Evolutionary conservation across 2,797 vertebrate genomes (phyloP).

Genomic region (Thunnus albacares): DNA sequence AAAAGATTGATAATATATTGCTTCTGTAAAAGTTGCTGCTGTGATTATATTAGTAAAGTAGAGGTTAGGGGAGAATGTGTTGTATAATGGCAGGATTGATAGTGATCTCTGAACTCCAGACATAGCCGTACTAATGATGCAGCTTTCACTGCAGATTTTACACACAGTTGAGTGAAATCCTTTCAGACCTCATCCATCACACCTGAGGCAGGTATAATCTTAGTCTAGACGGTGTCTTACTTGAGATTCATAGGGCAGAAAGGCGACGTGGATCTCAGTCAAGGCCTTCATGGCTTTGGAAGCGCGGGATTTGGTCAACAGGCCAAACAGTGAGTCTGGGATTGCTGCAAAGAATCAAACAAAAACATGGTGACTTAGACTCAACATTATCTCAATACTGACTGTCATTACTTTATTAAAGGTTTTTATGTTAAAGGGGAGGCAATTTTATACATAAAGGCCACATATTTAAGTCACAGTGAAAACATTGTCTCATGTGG

Average conservation of each 20-base stretch:
- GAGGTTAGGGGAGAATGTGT: too few species aligned
- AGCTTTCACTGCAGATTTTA: neutral
- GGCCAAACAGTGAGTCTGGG: constrained; percentile 93
- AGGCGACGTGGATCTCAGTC: constrained; percentile 98
- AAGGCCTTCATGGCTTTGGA: constrained; percentile 98
- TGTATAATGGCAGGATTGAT: too few species aligned
- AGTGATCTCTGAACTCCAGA: neutral
- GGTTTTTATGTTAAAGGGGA: neutral
- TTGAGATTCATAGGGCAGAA: constrained; percentile 98
- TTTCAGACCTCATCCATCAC: neutral
- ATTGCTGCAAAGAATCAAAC: constrained; percentile 87
- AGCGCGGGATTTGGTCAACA: constrained; percentile 96
- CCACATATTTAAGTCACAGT: neutral
- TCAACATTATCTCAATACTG: neutral
- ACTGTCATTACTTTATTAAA: neutral
- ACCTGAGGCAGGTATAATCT: constrained; percentile 1
- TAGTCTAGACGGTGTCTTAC: constrained; percentile 79
- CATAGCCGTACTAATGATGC: neutral
- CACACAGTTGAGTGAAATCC: neutral
- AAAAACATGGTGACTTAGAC: neutral
- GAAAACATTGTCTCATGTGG: too few species aligned
- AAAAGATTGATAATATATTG: too few species aligned
- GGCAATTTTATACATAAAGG: neutral
- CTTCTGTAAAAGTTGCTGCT: too few species aligned
- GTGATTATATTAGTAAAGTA: too few species aligned